These are phyloP conservation scores for Oncorhynchus masou DNA, from an alignment of 2,113 vertebrate genomes.

Conservation along the genomic window DNA sequence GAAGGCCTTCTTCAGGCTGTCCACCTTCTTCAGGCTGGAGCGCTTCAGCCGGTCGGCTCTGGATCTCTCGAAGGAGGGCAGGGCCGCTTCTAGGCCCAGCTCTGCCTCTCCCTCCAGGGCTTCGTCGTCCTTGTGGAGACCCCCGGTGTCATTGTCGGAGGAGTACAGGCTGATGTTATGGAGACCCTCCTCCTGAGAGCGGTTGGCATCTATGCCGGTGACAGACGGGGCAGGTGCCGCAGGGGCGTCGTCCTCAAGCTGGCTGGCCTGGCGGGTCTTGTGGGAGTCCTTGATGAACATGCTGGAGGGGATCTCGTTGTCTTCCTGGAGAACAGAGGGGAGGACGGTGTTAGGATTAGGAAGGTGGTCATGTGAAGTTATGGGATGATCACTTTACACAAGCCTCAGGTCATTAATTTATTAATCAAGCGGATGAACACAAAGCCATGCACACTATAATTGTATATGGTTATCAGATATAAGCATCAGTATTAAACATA, in stretches of 20 bases:
- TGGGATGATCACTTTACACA: no score
- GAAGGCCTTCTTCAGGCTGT: conserved; percentile 95
- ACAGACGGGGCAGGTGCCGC: conserved; percentile 35
- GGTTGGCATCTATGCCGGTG: conserved; percentile 71
- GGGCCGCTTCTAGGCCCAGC: conserved; percentile 58
- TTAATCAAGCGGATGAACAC: no score
- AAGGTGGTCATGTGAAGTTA: no score
- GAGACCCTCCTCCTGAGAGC: conserved; percentile 80
- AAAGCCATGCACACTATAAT: no score
- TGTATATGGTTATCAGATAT: no score
- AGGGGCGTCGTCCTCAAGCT: conserved; percentile 74
- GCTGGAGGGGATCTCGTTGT: conserved; percentile 90
- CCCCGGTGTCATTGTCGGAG: conserved; percentile 75
- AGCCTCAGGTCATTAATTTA: neutral
- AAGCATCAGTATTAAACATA: no score
- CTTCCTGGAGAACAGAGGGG: conserved; percentile 77
- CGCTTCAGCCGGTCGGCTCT: conserved; percentile 90
- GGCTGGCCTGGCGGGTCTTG: conserved; percentile 69
- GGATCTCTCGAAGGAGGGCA: conserved; percentile 70
- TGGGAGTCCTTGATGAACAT: conserved; percentile 82
- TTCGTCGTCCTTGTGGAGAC: conserved; percentile 60
- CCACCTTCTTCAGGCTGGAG: conserved; percentile 90
- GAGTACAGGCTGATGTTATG: conserved; percentile 89
- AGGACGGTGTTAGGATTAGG: neutral
- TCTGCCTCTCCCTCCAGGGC: conserved; percentile 63